Percentiles rank a stretch among this genome's conserved stretches.
Conservation (phyloP, 2,888 invertebrate species). For the Melanostoma scalare region DNA sequence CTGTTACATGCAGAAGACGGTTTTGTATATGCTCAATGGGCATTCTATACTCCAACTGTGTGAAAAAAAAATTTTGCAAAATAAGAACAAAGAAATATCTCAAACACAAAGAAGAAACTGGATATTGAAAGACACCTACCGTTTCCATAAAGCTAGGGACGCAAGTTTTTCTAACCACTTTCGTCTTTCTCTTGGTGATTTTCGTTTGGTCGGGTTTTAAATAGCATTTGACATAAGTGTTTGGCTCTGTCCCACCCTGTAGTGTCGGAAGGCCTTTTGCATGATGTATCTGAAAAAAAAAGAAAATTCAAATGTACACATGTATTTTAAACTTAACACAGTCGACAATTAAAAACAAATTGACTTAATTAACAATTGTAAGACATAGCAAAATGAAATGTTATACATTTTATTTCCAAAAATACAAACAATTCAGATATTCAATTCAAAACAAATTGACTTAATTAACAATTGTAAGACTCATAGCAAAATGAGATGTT, state of each 20-base stretch:
- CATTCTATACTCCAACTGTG: conserved; percentile 93
- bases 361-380: no score
- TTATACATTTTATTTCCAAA: no score
- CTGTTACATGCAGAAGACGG: conserved; percentile 93
- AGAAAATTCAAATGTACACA: not conserved
- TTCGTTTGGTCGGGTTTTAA: conserved; percentile 95
- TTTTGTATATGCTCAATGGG: conserved; percentile 89
- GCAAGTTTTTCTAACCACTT: conserved; percentile 94
- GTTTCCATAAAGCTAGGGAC: conserved; percentile 99
- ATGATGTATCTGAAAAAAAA: conserved; percentile 85
- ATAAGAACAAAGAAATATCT: not conserved
- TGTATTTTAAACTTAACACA: not conserved
- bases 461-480: no score
- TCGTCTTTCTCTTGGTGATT: conserved; percentile 97
- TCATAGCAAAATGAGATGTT: no score
- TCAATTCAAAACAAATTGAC: no score
- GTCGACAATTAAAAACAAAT: no score
- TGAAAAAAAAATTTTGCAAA: conserved; percentile 23
- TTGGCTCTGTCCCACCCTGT: conserved; percentile 91
- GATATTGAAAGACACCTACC: conserved; percentile 83
- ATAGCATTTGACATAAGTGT: conserved; percentile 95
- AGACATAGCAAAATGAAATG: no score
- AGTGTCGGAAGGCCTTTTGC: conserved; percentile 93
- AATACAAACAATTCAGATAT: no score
- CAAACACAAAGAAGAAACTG: not conserved